Evolutionary conservation across 2,113 vertebrate genomes (phyloP).

Genomic region (Gnathonemus echidnorhynchus): DNA sequence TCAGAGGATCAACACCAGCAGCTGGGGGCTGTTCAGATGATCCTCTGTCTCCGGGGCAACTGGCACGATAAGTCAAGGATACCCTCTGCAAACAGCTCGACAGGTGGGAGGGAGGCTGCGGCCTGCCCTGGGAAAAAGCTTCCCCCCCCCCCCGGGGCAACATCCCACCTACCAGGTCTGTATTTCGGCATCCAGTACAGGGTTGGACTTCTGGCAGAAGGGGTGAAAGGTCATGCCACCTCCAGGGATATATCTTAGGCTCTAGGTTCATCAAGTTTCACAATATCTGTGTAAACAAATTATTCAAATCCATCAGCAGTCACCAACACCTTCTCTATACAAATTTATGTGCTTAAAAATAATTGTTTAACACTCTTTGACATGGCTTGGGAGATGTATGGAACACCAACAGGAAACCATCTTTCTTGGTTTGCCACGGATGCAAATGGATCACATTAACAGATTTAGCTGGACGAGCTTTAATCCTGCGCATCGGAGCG

Average conservation of each 20-base stretch:
- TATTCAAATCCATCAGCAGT: not conserved
- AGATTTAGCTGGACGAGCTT: not conserved
- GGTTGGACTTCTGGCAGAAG: not conserved
- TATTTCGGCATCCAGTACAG: not conserved
- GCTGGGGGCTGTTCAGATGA: constrained; percentile 3
- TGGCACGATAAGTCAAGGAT: not conserved
- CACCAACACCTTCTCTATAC: not conserved
- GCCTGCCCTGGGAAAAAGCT: not conserved
- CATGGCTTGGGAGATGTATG: not conserved
- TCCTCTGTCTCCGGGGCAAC: not conserved
- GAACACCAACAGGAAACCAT: not conserved
- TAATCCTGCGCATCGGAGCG: not conserved
- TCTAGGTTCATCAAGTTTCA: not conserved
- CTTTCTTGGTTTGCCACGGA: not conserved
- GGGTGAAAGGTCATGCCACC: not conserved
- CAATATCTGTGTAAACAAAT: not conserved
- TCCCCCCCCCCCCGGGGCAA: not conserved
- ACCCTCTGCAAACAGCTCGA: not conserved
- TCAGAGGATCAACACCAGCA: not conserved
- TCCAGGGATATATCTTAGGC: not conserved
- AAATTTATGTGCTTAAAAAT: not conserved
- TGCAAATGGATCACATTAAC: not conserved
- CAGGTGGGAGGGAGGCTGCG: not conserved
- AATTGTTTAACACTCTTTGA: not conserved
- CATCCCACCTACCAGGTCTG: not conserved